These are phyloP conservation scores for Coenobita brevimanus DNA, from an alignment of 1,140 invertebrate genomes.

Conservation along the genomic window DNA sequence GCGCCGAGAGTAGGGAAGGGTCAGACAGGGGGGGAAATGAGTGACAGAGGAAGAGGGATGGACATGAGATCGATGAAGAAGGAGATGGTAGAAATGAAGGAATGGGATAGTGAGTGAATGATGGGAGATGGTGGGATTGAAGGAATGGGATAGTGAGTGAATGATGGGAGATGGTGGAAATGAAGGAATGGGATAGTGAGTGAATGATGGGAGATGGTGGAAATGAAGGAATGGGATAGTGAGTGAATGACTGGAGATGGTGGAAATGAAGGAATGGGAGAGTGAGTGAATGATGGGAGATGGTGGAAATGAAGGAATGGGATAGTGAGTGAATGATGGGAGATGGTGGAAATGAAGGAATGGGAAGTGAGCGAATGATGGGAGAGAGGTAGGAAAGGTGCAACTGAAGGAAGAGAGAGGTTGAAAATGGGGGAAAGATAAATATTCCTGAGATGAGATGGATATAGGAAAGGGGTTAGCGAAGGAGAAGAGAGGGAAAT, in stretches of 20 bases:
- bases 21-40: background rate
- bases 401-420: background rate
- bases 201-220: background rate
- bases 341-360: background rate
- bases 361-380: background rate
- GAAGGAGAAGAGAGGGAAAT: background rate
- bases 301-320: background rate
- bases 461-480: background rate
- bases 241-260: background rate
- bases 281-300: background rate
- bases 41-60: background rate
- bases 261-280: background rate
- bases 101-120: no score
- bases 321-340: background rate
- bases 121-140: no score
- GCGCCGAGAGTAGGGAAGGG: background rate
- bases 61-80: no score
- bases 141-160: no score
- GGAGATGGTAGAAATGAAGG: background rate
- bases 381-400: background rate
- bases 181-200: background rate
- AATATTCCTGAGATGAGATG: background rate
- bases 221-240: background rate
- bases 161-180: no score
- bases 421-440: no score